Percentiles rank a stretch among this genome's conserved stretches.
These are phyloP conservation scores for Dipodomys merriami DNA, from an alignment of 2,113 vertebrate genomes.

Conservation along the genomic window DNA sequence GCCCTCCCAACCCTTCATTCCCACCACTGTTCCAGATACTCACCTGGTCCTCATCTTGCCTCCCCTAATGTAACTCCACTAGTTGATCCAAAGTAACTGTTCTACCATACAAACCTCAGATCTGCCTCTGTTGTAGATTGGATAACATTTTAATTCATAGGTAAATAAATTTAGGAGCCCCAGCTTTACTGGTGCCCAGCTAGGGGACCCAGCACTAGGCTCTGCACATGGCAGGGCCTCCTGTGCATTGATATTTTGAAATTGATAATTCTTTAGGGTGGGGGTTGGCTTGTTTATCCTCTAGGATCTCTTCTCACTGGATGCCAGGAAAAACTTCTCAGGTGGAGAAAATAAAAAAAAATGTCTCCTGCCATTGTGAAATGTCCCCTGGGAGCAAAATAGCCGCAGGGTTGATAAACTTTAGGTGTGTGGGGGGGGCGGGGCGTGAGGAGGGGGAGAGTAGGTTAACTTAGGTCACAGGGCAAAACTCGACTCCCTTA, in stretches of 20 bases:
- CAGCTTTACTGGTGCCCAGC: not conserved
- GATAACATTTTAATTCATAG: conserved; percentile 34
- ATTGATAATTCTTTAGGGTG: not conserved
- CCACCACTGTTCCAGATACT: not conserved
- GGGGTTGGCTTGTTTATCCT: not conserved
- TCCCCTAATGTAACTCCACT: not conserved
- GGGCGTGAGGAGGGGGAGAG: too few relatives aligned
- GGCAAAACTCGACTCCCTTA: not conserved
- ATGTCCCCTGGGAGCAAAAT: not conserved
- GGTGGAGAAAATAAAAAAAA: not conserved
- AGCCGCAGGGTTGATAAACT: too few relatives aligned
- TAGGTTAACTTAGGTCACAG: not conserved
- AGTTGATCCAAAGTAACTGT: not conserved
- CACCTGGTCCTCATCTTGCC: not conserved
- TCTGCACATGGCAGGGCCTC: not conserved
- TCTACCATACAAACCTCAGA: not conserved
- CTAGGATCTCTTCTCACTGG: not conserved
- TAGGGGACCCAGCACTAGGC: not conserved
- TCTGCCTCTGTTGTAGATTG: conserved; percentile 8
- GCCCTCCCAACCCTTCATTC: not conserved
- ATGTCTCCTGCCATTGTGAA: not conserved
- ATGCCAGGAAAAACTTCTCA: not conserved
- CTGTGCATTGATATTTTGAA: not conserved
- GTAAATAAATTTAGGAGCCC: not conserved
- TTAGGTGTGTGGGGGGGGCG: too few relatives aligned